Percentiles rank a stretch among this genome's conserved stretches.
Conservation (phyloP, 2,113 vertebrate genomes). For the Mirza zaza region DNA sequence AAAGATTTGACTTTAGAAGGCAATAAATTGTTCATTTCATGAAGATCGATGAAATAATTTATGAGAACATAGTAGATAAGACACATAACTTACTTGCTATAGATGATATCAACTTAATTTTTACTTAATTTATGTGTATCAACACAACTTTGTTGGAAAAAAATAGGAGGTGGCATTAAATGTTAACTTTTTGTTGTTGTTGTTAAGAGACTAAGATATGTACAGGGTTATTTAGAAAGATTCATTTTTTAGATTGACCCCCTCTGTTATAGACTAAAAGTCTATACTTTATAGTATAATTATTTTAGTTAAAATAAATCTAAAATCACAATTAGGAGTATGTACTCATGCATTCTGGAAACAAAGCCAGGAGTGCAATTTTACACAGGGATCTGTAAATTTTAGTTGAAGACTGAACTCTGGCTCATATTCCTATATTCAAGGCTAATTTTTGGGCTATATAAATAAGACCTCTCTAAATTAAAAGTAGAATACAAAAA, state of each 20-base stretch:
- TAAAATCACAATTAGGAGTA: constrained; percentile 47
- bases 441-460: constrained; percentile 41
- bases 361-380: constrained; percentile 25
- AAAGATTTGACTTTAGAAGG: background rate
- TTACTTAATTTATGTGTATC: constrained; percentile 18
- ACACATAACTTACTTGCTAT: background rate
- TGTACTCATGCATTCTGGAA: constrained; percentile 49
- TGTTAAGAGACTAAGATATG: constrained; percentile 50
- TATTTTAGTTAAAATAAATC: constrained; percentile 44
- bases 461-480: constrained; percentile 57
- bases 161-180: constrained; percentile 3
- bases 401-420: constrained; percentile 40
- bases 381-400: constrained; percentile 39
- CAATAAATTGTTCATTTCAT: constrained; percentile 18
- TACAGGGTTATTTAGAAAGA: background rate
- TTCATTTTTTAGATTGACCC: constrained; percentile 30
- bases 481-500: constrained; percentile 52
- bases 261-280: background rate
- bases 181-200: constrained; percentile 65
- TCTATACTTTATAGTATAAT: constrained; percentile 28
- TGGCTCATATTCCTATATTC: constrained; percentile 58
- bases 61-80: constrained; percentile 4
- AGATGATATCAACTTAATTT: background rate
- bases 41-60: background rate
- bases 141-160: constrained; percentile 33